Percentiles rank a stretch among this genome's conserved stretches.
phyloP scores from a whole-genome alignment of 1,140 invertebrate genomes.

The Mamestra configurata region DNA sequence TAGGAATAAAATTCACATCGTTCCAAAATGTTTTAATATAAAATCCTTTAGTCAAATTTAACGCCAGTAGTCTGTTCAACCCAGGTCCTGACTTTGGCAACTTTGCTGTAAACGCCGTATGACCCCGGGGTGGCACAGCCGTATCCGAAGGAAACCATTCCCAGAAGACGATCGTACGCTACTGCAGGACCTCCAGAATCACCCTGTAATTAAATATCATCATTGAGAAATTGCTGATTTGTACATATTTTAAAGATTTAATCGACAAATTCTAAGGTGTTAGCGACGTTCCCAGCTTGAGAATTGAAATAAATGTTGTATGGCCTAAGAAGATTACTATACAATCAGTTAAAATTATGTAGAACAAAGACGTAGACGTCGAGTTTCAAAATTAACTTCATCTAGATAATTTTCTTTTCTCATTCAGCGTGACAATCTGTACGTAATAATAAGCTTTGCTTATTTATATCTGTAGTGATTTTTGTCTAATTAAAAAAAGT shows the following conservation, averaged over 20 bases:
- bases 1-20: constrained; percentile 26
- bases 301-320: too few relatives aligned
- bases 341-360: too few relatives aligned
- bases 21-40: constrained; percentile 50
- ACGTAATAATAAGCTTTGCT: not conserved
- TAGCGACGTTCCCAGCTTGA: too few relatives aligned
- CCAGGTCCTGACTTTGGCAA: constrained; percentile 86
- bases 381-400: too few relatives aligned
- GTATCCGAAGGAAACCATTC: constrained; percentile 89
- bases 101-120: constrained; percentile 90
- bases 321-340: too few relatives aligned
- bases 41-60: constrained; percentile 64
- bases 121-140: constrained; percentile 88
- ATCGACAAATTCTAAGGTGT: too few relatives aligned
- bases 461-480: not conserved
- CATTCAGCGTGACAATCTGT: too few relatives aligned
- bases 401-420: too few relatives aligned
- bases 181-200: constrained; percentile 87
- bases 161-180: constrained; percentile 82
- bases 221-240: not conserved
- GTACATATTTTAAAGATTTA: not conserved
- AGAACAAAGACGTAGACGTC: too few relatives aligned
- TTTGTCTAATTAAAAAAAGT: not conserved
- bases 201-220: constrained; percentile 67
- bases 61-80: constrained; percentile 77